Conservation (phyloP, 2,888 invertebrate species). For the Meta bourneti region DNA sequence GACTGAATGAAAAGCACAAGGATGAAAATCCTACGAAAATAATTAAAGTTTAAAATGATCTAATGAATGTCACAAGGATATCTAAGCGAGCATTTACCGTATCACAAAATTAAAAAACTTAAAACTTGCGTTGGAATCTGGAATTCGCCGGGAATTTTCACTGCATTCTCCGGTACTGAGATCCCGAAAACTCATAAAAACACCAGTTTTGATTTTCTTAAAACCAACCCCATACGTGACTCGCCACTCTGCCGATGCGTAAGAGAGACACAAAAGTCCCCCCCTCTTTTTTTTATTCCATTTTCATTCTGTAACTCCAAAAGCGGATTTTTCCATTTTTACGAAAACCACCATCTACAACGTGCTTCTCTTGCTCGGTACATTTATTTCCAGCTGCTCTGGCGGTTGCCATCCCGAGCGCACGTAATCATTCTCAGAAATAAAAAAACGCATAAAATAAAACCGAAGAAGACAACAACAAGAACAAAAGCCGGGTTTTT, state of each 20-base stretch:
- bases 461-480: background rate
- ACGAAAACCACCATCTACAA: background rate
- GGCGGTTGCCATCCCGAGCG: slow-evolving; percentile 47
- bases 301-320: background rate
- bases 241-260: background rate
- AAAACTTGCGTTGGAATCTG: background rate
- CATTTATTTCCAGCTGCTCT: slow-evolving; percentile 34
- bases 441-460: slow-evolving; percentile 23
- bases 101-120: background rate
- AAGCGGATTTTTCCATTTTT: slow-evolving; percentile 4
- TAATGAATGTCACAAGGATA: too few species aligned
- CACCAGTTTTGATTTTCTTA: slow-evolving; percentile 26
- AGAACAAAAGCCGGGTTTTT: slow-evolving; percentile 6
- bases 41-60: too few species aligned
- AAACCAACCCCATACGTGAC: slow-evolving; percentile 26
- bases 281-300: background rate
- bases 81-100: background rate
- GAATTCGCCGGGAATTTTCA: too few species aligned
- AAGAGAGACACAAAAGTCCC: background rate
- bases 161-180: too few species aligned
- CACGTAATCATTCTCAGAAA: slow-evolving; percentile 42
- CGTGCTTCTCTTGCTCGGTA: background rate
- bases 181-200: background rate
- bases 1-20: too few species aligned
- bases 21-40: too few species aligned